Conservation (phyloP, 2,797 vertebrate species). For the Carcharodon carcharias region DNA sequence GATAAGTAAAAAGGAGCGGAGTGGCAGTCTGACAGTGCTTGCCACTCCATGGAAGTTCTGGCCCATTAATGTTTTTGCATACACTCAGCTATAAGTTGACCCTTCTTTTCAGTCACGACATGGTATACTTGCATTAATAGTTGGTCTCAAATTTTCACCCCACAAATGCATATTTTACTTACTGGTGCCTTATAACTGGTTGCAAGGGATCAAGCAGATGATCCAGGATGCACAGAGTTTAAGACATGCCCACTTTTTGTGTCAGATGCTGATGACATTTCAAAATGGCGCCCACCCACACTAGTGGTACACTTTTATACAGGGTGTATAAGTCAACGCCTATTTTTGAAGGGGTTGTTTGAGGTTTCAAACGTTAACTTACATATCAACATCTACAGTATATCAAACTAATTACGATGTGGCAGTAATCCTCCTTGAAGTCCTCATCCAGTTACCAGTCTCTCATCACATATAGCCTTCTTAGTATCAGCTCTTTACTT, state of each 20-base stretch:
- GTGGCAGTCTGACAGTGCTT: too few species aligned
- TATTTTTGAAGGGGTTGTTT: background rate
- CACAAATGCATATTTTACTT: background rate
- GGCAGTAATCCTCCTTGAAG: background rate
- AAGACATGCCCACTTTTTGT: background rate
- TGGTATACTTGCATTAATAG: background rate
- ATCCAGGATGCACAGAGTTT: background rate
- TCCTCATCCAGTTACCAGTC: background rate
- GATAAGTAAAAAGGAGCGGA: too few species aligned
- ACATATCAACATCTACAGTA: background rate
- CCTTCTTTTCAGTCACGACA: background rate
- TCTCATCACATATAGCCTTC: background rate
- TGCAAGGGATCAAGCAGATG: background rate
- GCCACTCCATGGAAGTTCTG: too few species aligned
- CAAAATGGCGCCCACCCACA: background rate
- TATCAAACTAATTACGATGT: background rate
- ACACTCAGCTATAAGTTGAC: background rate
- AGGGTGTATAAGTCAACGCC: background rate
- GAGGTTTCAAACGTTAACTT: background rate
- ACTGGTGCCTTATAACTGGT: background rate
- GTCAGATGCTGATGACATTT: background rate
- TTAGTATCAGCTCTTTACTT: background rate
- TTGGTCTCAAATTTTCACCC: background rate
- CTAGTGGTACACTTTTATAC: background rate
- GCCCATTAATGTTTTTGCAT: background rate